Base-by-base conservation (phyloP, 2,888 invertebrate species). In the Luperina nickerlii region DNA sequence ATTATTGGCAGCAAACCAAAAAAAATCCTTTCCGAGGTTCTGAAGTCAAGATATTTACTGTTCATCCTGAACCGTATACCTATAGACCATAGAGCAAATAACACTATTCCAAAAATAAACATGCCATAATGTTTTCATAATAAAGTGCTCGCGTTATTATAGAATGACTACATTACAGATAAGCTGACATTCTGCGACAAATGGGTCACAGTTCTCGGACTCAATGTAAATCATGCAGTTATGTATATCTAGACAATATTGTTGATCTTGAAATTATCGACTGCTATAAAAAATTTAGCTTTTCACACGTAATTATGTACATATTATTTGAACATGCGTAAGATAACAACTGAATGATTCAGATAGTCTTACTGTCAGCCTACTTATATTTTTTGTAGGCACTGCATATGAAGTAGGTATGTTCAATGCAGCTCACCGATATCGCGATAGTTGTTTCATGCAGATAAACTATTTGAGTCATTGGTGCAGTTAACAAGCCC, bases 181-280 rank as follows among this genome's bases (percentile, higher is more conserved):
- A 86, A 82, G 24, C 48, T 71, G 86, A 76, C 83, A 87, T 87
- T 85, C 75, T 67, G 73, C 13, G 32, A 32, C 75, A 78, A 79
- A 73, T 69, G 72, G 83, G 89, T 88, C 89, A 87, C 45, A 87
- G 80, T 81, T 87, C 87, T 78, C 32, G 42, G n/a, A 76, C 45
- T 32, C 32, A 18, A 71, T 68, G 66, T 73, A 60, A 71, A 88
- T 83, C 76, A 88, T 80, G 77, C 66, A 76, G 18, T 73, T 72
- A 75, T 45, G 76, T 67, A 67, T 79, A 65, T 69, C 42, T 8
- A 71, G 6, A 72, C 57, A 60, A 42, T 42, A n/a, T 11, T 70
- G 32, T 62, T 81, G 67, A 60, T 63, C 75, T 78, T 71, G 48
- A 78, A 67, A 74, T 63, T 45, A 60, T 62, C 60, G 13, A 66